Conservation (phyloP, 2,888 invertebrate genomes). For the Lochmaea capreae region DNA sequence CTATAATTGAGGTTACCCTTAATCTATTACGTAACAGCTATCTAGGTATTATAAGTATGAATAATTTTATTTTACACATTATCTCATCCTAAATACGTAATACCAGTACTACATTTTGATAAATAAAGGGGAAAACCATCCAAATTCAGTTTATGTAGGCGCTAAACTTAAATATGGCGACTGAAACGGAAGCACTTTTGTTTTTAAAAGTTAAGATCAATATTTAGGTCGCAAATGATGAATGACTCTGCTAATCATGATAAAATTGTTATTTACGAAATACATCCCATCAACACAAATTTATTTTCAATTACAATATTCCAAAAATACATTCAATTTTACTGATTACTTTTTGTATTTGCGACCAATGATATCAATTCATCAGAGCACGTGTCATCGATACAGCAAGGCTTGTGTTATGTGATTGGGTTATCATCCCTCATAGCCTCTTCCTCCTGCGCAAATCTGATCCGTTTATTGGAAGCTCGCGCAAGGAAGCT, state of each 20-base stretch:
- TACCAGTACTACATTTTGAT: not conserved
- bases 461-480: not conserved
- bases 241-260: not conserved
- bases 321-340: not conserved
- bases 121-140: not conserved
- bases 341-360: not conserved
- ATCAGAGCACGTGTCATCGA: constrained; percentile 12
- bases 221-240: not conserved
- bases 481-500: constrained; percentile 9
- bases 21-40: not conserved
- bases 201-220: not conserved
- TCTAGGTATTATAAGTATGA: not conserved
- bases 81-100: not conserved
- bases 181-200: not conserved
- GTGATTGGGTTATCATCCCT: constrained; percentile 23
- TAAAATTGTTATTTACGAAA: not conserved
- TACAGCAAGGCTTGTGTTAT: constrained; percentile 2
- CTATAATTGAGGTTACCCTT: no score
- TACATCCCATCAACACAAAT: not conserved
- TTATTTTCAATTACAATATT: not conserved
- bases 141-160: not conserved
- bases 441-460: constrained; percentile 6
- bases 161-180: not conserved
- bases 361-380: constrained; percentile 7
- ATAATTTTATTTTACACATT: no score